Evolutionary conservation across 2,113 vertebrate genomes (phyloP), one percentile per base, ranked within the genome.

Genomic region (Equus quagga): DNA sequence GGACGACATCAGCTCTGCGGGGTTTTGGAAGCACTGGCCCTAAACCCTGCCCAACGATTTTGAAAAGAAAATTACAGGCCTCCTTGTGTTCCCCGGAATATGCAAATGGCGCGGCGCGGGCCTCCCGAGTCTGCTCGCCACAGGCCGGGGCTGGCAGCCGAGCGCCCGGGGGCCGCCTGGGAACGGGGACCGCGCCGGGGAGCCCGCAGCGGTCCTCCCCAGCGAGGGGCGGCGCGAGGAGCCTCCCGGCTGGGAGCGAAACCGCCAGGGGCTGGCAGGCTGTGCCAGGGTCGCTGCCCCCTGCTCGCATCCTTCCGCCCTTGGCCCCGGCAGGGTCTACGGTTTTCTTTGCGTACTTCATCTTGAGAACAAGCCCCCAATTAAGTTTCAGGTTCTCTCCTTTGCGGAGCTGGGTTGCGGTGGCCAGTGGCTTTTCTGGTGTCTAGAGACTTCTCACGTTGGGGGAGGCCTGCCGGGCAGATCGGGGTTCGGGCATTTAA

Each of bases 61-160:
- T 75, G 44, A 92, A 94, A 97, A 96, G 96, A 96, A 97, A 98
- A 97, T 96, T 78, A 64, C 89, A 97, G 96, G 94, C 94, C 83
- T 96, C 65, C 75, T 4, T 10, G 92, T 18, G 97, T 92, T 90
- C 91, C 65, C 60, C 36, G 92, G 96, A 72, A 90, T 96, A 96
- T 96, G 97, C 90, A 96, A 97, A 97, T 89, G 24, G 15, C 85
- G 26, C 49, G 36, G 91, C 88, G 7, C 21, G 7, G 92, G 79
- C 91, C 89, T 96, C 89, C 82, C 69, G 0, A 21, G 41, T 72
- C 80, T 3, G 19, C 5, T 54, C 1, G 54, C 73, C 0, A 28
- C 58, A 54, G 60, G 79, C 87, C 17, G 4, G 33, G 79, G 36
- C 83, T n/a, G 78, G 11, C 12, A 65, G 83, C 75, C 51, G 31